Base-by-base conservation (phyloP, 2,113 vertebrate genomes). In the Mus spicilegus region DNA sequence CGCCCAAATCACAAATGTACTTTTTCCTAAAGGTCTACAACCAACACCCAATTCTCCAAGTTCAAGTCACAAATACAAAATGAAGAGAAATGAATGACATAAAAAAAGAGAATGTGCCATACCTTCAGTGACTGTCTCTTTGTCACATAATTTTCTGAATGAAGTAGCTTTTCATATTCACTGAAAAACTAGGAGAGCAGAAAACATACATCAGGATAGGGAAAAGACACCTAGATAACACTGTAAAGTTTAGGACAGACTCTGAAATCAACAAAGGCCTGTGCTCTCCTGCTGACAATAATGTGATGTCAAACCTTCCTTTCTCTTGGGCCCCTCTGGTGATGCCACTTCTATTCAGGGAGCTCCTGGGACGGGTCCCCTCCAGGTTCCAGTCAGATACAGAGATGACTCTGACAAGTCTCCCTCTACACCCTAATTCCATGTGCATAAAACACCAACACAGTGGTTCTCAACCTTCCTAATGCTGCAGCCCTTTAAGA, bases 91-190 rank as follows among this genome's bases (percentile, higher is more conserved):
- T 12, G 42, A 90, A 56, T 1, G 12, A 72, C 61, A 90, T 26
- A 19, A 82, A 51, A 51, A 61, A 22, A n/a, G 96, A 96, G 58
- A 61, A 86, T 90, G 0, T 75, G 39, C 39, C 94, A 95, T 98
- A 99, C 99, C 99, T 99, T 99, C 97, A 99, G 98, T 80, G 99
- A 99, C 98, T 99, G 99, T 91, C 99, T 98, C 96, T 99, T 99
- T 87, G 99, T 99, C 98, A 99, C 99, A 1, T 99, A 99, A 96
- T 99, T 99, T 99, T 99, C 99, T 24, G 99, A 99, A 98, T 99
- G 99, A 97, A 99, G 99, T 94, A 99, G 97, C 97, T 99, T 99
- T 97, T 99, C 99, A 91, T 99, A 99, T 97, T 99, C 99, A 98
- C 99, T 99, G 98, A 99, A 99, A 98, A 99, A 99, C 99, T 99